Conservation (phyloP, 2,113 vertebrate genomes). For the Astatoreochromis straeleni region DNA sequence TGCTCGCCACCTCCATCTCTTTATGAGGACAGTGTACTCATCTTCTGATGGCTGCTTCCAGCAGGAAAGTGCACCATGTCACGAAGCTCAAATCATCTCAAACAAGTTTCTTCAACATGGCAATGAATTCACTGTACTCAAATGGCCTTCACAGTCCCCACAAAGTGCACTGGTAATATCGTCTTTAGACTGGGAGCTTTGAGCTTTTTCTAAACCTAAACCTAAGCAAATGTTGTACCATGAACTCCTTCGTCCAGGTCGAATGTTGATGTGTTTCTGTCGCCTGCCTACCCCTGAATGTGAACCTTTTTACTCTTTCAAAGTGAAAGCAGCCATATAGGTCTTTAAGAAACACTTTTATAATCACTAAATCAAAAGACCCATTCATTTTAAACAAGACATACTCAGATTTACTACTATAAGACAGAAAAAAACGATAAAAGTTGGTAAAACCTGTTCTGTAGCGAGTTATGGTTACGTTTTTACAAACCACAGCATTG, state of each 20-base stretch:
- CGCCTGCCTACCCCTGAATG: too few relatives aligned
- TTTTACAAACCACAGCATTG: not conserved
- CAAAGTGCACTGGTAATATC: not conserved
- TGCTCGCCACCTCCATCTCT: not conserved
- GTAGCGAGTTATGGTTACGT: accelerated
- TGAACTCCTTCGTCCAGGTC: not conserved
- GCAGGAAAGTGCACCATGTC: not conserved
- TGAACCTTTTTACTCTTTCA: not conserved
- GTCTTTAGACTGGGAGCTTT: not conserved
- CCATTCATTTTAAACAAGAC: not conserved
- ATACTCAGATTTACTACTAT: not conserved
- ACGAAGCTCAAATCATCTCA: not conserved
- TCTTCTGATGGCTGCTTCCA: not conserved
- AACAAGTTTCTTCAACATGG: not conserved
- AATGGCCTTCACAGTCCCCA: not conserved
- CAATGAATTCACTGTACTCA: not conserved
- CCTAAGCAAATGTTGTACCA: not conserved
- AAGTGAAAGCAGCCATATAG: not conserved
- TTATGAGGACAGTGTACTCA: not conserved
- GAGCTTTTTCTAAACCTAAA: not conserved
- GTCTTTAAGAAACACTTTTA: not conserved
- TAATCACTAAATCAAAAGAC: not conserved
- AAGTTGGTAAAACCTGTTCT: not conserved
- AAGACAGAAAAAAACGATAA: not conserved
- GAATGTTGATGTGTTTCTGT: not conserved